These are phyloP conservation scores for Podarcis siculus DNA, from an alignment of 2,797 vertebrate genomes.

Conservation along the genomic window DNA sequence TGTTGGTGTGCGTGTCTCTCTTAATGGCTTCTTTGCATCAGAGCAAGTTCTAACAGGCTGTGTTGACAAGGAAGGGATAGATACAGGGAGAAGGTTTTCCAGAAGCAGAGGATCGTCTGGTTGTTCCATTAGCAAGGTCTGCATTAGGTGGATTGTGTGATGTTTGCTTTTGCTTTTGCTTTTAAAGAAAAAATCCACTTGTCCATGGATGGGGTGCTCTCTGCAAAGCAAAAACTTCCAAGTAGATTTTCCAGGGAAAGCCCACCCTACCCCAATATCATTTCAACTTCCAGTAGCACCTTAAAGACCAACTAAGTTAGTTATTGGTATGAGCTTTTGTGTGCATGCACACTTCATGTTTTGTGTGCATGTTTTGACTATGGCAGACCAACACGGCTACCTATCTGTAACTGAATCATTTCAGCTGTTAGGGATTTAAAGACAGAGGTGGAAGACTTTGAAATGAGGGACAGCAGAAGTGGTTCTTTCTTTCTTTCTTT, in stretches of 20 bases:
- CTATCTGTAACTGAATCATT: too few relatives aligned
- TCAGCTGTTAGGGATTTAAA: background rate
- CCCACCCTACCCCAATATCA: background rate
- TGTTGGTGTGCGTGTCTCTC: background rate
- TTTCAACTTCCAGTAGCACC: too few relatives aligned
- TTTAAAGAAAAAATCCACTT: background rate
- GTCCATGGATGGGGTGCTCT: background rate
- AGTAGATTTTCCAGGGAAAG: too few relatives aligned
- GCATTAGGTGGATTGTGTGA: rapidly evolving
- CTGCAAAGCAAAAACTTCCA: background rate
- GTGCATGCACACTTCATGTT: too few relatives aligned
- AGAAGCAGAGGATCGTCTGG: rapidly evolving
- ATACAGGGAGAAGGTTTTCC: background rate
- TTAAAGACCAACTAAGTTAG: too few relatives aligned
- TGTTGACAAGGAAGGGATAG: background rate
- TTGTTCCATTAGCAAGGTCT: rapidly evolving
- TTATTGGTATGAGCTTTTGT: too few relatives aligned
- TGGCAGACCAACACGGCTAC: too few relatives aligned
- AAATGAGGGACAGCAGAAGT: background rate
- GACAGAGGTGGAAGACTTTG: background rate
- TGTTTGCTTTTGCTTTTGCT: background rate
- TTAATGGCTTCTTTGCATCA: background rate
- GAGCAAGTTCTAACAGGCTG: rapidly evolving
- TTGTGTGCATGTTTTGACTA: too few relatives aligned
- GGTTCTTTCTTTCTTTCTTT: too few relatives aligned